phyloP scores from a whole-genome alignment of 2,797 vertebrate species.

The Dendrocincla fuliginosa region DNA sequence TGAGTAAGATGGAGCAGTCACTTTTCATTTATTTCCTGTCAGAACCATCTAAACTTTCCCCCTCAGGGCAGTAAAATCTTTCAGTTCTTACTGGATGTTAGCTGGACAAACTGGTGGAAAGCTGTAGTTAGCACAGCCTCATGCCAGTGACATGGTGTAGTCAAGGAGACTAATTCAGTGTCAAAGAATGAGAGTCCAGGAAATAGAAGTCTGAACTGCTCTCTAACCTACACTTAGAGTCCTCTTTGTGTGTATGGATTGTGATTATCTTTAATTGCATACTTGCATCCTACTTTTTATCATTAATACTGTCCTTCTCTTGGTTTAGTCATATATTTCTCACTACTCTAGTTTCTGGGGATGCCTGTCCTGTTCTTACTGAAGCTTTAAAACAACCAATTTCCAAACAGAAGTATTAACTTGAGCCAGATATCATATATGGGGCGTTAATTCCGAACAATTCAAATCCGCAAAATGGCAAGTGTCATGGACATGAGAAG shows the following conservation, averaged over 20 bases:
- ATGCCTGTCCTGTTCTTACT: background rate
- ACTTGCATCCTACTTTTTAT: background rate
- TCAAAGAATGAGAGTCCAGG: background rate
- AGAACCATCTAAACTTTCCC: background rate
- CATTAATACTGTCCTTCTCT: background rate
- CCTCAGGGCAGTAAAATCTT: background rate
- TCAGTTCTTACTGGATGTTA: background rate
- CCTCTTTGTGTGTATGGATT: background rate
- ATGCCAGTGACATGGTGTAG: background rate
- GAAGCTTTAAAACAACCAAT: background rate
- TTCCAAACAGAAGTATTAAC: background rate
- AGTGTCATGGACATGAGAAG: background rate
- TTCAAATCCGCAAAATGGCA: background rate
- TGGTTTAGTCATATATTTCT: background rate
- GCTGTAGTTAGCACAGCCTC: background rate
- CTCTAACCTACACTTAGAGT: background rate
- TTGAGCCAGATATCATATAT: background rate
- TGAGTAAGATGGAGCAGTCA: background rate
- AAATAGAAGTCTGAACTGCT: background rate
- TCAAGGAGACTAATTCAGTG: background rate
- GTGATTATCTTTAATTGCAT: background rate
- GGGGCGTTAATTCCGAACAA: background rate
- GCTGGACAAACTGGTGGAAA: background rate
- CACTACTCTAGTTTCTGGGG: background rate
- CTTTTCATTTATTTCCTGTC: conserved; percentile 19